A percentile compares a stretch with the other conserved stretches of the same genome.
These are phyloP conservation scores for Bombus impatiens DNA, from an alignment of 1,140 invertebrate species.

Conservation along the genomic window DNA sequence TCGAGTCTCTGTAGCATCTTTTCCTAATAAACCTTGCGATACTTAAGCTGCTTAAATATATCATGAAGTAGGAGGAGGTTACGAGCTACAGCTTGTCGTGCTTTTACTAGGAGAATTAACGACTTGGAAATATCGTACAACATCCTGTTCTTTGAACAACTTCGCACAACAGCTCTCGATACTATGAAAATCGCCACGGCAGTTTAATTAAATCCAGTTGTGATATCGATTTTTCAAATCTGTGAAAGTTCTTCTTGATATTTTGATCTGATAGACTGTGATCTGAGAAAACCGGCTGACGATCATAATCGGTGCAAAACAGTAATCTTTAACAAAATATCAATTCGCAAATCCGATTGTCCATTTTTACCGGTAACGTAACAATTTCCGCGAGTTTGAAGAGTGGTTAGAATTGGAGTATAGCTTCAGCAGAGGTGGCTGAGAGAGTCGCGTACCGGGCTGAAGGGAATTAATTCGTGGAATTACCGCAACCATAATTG, in stretches of 20 bases:
- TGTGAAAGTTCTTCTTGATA: background rate
- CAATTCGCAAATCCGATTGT: constrained; percentile 5
- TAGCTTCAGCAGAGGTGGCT: background rate
- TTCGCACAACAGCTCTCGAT: background rate
- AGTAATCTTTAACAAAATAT: background rate
- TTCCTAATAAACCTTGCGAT: constrained; percentile 19
- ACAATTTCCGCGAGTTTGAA: background rate
- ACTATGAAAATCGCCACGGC: background rate
- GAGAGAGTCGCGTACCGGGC: constrained; percentile 24
- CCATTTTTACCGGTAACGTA: background rate
- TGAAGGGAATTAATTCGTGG: constrained; percentile 63
- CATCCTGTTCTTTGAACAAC: background rate
- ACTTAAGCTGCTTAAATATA: constrained; percentile 15
- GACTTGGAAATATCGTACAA: background rate
- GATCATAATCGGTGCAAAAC: background rate
- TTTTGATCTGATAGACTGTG: no score
- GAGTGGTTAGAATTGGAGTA: no score
- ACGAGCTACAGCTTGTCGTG: no score
- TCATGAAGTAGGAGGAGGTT: background rate
- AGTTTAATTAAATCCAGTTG: constrained; percentile 19
- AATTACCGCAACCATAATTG: constrained; percentile 67
- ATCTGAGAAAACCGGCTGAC: no score
- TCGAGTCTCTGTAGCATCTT: no score
- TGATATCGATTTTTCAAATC: constrained; percentile 1
- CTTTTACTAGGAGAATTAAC: background rate